Percentiles rank a stretch among this genome's conserved stretches.
Evolutionary conservation across 2,113 vertebrate genomes (phyloP).

Genomic region (Pedetes capensis): DNA sequence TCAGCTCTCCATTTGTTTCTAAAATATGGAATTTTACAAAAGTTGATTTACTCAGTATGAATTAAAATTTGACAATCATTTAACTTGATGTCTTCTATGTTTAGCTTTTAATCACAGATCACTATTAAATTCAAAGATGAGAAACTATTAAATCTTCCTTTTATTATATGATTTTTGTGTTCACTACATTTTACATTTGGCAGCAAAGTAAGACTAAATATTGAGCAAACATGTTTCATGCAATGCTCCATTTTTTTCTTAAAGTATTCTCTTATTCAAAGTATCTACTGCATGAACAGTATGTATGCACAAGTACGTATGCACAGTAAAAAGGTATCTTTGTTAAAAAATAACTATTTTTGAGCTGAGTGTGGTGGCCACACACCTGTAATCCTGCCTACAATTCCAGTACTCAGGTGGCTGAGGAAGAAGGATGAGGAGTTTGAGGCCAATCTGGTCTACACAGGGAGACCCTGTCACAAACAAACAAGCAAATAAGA

Average conservation of each 20-base stretch:
- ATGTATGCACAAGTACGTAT: slow-evolving; percentile 18
- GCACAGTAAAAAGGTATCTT: too few relatives aligned
- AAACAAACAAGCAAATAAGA: too few relatives aligned
- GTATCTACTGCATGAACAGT: background rate
- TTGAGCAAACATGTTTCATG: background rate
- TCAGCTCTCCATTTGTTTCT: background rate
- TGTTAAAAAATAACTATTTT: slow-evolving; percentile 19
- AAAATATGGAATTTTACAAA: slow-evolving; percentile 71
- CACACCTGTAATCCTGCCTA: too few relatives aligned
- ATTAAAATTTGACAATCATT: slow-evolving; percentile 14
- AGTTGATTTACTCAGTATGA: slow-evolving; percentile 47
- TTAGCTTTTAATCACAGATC: background rate
- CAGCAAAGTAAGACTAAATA: background rate
- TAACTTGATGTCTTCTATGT: slow-evolving; percentile 16
- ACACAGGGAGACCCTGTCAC: too few relatives aligned
- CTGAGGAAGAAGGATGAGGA: too few relatives aligned
- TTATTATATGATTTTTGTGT: background rate
- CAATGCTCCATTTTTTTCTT: slow-evolving; percentile 47
- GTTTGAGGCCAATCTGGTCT: too few relatives aligned
- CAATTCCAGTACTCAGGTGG: too few relatives aligned
- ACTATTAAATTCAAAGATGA: background rate
- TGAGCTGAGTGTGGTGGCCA: too few relatives aligned
- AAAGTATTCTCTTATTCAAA: slow-evolving; percentile 57
- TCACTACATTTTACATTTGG: slow-evolving; percentile 16
- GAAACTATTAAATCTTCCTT: background rate